Evolutionary conservation across 1,140 invertebrate genomes (phyloP).

Genomic region (Psilanteris sp.): DNA sequence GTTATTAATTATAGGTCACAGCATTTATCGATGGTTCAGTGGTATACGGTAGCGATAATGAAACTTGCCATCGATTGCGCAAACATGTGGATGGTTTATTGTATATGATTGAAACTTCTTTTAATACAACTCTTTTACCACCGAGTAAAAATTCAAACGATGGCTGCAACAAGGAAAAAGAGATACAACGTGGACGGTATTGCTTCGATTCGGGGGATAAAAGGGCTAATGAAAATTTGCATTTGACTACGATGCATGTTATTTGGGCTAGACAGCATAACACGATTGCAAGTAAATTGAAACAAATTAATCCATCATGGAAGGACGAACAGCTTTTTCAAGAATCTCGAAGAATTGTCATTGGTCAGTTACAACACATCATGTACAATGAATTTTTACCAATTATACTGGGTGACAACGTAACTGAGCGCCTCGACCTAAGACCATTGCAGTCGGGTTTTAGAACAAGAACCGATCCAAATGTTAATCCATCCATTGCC

Average conservation of each 20-base stretch:
- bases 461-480: conserved; percentile 81
- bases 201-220: conserved; percentile 89
- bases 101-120: conserved; percentile 83
- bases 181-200: conserved; percentile 85
- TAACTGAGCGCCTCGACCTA: conserved; percentile 82
- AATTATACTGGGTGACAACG: conserved; percentile 84
- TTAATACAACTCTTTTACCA: conserved; percentile 85
- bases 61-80: conserved; percentile 81
- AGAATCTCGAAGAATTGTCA: conserved; percentile 89
- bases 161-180: conserved; percentile 86
- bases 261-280: conserved; percentile 93
- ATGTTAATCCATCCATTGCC: conserved; percentile 89
- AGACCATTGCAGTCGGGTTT: conserved; percentile 82
- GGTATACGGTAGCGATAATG: conserved; percentile 86
- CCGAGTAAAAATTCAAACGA: conserved; percentile 85
- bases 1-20: conserved; percentile 80
- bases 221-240: conserved; percentile 89
- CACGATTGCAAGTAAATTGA: conserved; percentile 83
- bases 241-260: conserved; percentile 90
- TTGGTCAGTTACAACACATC: conserved; percentile 92
- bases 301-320: conserved; percentile 89
- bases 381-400: conserved; percentile 94
- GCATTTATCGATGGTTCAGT: conserved; percentile 94
- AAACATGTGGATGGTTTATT: conserved; percentile 82
- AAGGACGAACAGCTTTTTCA: conserved; percentile 89